phyloP scores from a whole-genome alignment of 1,140 invertebrate genomes.

The Caenorhabditis elegans region WBcel235 BX284602.5:6911001-6911500 shows the following conservation, averaged over 20 bases:
- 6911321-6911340: slow-evolving; percentile 50
- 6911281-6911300: slow-evolving; percentile 65
- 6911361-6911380: slow-evolving; percentile 54
- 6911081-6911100: slow-evolving; percentile 61
- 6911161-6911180: slow-evolving; percentile 64
- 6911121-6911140: slow-evolving; percentile 50
- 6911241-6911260: slow-evolving; percentile 56
- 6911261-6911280: slow-evolving; percentile 57
- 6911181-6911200: slow-evolving; percentile 61
- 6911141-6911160: slow-evolving; percentile 55
- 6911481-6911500: too few species aligned
- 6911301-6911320: slow-evolving; percentile 51
- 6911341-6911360: slow-evolving; percentile 42
- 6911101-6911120: slow-evolving; percentile 48
- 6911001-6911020: slow-evolving; percentile 61
- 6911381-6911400: too few species aligned
- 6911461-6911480: too few species aligned
- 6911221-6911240: slow-evolving; percentile 14
- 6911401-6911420: too few species aligned
- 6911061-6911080: slow-evolving; percentile 60
- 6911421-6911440: too few species aligned
- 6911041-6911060: slow-evolving; percentile 61
- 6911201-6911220: not conserved
- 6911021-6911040: slow-evolving; percentile 53
- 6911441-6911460: too few species aligned